phyloP scores from a whole-genome alignment of 2,797 vertebrate species.

The Acanthurus leucopareius region DNA sequence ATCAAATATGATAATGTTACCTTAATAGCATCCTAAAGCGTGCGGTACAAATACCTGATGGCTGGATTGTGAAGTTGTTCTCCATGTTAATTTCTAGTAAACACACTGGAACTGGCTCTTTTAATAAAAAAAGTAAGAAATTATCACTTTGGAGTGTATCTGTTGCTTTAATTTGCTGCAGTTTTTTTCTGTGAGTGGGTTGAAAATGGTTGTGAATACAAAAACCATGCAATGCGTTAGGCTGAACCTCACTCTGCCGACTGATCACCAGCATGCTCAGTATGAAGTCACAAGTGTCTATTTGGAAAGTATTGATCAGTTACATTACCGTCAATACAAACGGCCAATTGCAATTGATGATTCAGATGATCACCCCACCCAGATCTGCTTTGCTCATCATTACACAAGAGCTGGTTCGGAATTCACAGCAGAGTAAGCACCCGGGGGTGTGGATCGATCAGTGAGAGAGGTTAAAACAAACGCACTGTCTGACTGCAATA shows the following conservation, averaged over 20 bases:
- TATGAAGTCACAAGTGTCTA: conserved; percentile 64
- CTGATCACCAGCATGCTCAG: conserved; percentile 44
- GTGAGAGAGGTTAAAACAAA: conserved; percentile 65
- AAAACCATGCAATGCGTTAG: conserved; percentile 22
- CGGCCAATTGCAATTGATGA: conserved; percentile 78
- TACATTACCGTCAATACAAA: conserved; percentile 73
- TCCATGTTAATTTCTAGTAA: conserved; percentile 75
- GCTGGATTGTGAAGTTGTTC: conserved; percentile 77
- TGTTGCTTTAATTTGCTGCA: conserved; percentile 14
- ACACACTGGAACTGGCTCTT: conserved; percentile 82
- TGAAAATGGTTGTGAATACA: conserved; percentile 18
- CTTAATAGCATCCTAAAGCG: conserved; percentile 68
- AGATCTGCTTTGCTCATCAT: conserved; percentile 65
- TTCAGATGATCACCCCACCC: conserved; percentile 72
- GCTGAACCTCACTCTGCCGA: conserved; percentile 12
- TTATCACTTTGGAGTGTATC: conserved; percentile 11
- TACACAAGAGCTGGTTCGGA: conserved; percentile 77
- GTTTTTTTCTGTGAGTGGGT: background rate
- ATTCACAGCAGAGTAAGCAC: conserved; percentile 62
- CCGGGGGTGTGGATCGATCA: conserved; percentile 75
- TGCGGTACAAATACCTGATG: conserved; percentile 75
- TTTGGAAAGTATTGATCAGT: conserved; percentile 83
- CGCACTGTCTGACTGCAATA: conserved; percentile 52
- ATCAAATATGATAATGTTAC: conserved; percentile 67
- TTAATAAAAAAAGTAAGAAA: conserved; percentile 74